These are phyloP conservation scores for Turritopsis dohrnii DNA, from an alignment of 30 jellyfish, hydroid and myxozoan genomes.

Conservation along the genomic window DNA sequence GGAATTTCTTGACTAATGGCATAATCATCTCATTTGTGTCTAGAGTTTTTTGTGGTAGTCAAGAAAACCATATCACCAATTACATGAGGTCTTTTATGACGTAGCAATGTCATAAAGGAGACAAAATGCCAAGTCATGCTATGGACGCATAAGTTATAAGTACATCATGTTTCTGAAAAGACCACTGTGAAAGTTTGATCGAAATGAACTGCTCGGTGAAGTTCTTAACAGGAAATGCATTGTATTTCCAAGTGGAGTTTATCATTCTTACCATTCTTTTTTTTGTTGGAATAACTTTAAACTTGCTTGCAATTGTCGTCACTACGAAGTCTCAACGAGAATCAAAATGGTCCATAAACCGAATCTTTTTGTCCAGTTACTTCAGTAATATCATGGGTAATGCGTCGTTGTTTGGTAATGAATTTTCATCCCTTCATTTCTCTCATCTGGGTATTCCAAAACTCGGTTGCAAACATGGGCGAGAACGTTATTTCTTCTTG, in stretches of 20 bases:
- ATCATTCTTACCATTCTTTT: background rate
- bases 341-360: background rate
- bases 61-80: background rate
- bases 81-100: background rate
- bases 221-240: background rate
- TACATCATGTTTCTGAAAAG: background rate
- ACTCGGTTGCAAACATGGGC: background rate
- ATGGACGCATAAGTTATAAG: background rate
- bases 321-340: background rate
- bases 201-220: background rate
- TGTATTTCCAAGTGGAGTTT: background rate
- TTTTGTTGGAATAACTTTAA: background rate
- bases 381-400: background rate
- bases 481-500: background rate
- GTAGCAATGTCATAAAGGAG: background rate
- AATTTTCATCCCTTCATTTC: background rate
- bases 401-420: background rate
- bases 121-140: background rate
- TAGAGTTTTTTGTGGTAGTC: background rate
- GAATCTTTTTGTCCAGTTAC: background rate
- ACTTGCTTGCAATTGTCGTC: background rate
- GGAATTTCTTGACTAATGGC: too few species aligned
- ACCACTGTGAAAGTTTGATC: background rate
- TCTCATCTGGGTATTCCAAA: background rate
- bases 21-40: background rate